These are phyloP conservation scores for Magallana ariakensis DNA, from an alignment of 1,140 invertebrate species.

Conservation along the genomic window DNA sequence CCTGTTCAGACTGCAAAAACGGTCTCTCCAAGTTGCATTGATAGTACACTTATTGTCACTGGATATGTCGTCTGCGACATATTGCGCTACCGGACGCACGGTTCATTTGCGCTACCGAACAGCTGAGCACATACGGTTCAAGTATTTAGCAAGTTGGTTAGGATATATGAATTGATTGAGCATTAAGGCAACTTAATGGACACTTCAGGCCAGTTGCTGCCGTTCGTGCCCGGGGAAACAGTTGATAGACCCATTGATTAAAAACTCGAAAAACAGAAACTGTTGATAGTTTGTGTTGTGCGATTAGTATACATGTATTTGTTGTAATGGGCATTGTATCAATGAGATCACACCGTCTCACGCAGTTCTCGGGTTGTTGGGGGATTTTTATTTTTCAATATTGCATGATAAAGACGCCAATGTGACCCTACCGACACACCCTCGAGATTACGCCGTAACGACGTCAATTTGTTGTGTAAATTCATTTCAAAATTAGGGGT, in stretches of 20 bases:
- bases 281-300: slow-evolving; percentile 5
- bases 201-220: slow-evolving; percentile 8
- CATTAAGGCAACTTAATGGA: slow-evolving; percentile 25
- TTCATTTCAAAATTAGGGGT: neutral
- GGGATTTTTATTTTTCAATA: neutral
- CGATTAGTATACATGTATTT: slow-evolving; percentile 5
- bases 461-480: neutral
- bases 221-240: neutral
- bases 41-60: neutral
- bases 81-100: neutral
- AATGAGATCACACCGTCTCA: neutral
- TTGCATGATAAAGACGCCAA: neutral
- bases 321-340: neutral
- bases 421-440: neutral
- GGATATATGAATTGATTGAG: slow-evolving; percentile 34
- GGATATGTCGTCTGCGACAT: slow-evolving; percentile 7
- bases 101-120: neutral
- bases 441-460: neutral
- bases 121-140: slow-evolving; percentile 26
- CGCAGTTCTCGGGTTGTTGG: neutral
- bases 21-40: neutral
- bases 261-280: slow-evolving; percentile 32
- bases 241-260: slow-evolving; percentile 32
- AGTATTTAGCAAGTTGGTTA: slow-evolving; percentile 32
- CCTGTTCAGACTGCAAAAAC: neutral